These are phyloP conservation scores for Tenrec ecaudatus DNA, from an alignment of 2,113 vertebrate genomes.

Conservation along the genomic window DNA sequence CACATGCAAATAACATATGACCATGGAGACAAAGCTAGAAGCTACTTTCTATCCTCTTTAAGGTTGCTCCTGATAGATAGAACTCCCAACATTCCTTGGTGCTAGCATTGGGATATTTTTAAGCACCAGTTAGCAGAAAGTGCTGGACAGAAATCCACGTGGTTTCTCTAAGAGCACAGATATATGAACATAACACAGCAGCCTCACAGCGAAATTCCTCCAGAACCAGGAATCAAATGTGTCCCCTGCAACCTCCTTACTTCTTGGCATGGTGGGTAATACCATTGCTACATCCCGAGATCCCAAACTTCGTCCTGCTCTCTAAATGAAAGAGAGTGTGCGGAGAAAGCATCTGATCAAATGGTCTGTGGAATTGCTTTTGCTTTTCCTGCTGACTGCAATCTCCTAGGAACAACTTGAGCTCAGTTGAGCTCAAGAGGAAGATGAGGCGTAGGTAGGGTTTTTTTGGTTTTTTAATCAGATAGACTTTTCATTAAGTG, in stretches of 20 bases:
- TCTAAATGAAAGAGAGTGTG: slow-evolving; percentile 44
- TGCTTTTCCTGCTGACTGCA: slow-evolving; percentile 20
- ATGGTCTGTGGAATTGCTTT: slow-evolving; percentile 61
- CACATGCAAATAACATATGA: not conserved
- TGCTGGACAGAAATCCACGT: not conserved
- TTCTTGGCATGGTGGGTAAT: slow-evolving; percentile 18
- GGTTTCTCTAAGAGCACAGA: not conserved
- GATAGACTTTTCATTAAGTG: slow-evolving; percentile 31
- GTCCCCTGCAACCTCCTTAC: not conserved
- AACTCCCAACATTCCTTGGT: not conserved
- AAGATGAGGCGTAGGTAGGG: not conserved
- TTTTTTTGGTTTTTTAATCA: not conserved
- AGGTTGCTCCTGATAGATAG: not conserved
- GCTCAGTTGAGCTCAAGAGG: slow-evolving; percentile 35
- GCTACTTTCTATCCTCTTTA: not conserved
- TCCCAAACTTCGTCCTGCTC: not conserved
- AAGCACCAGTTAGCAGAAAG: not conserved
- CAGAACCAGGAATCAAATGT: not conserved
- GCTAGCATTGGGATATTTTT: not conserved
- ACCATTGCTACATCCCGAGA: slow-evolving; percentile 18
- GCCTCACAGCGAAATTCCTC: not conserved
- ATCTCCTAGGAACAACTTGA: slow-evolving; percentile 2
- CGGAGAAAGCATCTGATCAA: slow-evolving; percentile 55
- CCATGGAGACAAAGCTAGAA: not conserved
- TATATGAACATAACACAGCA: not conserved